A percentile compares a stretch with the other conserved stretches of the same genome.
Conservation (phyloP, 2,888 invertebrate species). For the Silvanus unidentatus region DNA sequence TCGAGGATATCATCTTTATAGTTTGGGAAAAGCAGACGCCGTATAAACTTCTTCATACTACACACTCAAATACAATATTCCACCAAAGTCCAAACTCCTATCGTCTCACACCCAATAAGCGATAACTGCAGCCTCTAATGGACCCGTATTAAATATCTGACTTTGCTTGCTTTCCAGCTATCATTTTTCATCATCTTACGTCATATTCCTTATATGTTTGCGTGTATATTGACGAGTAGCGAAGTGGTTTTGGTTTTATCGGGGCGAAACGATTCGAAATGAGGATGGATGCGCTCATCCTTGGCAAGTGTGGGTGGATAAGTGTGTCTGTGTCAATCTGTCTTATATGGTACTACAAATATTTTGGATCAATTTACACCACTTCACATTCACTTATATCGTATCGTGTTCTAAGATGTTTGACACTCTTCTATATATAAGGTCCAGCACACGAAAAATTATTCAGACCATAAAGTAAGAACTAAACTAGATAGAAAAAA, state of each 20-base stretch:
- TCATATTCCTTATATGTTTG: slow-evolving; percentile 23
- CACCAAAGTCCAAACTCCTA: not conserved
- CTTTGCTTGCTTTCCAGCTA: slow-evolving; percentile 35
- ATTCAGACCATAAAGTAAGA: no score
- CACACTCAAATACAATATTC: not conserved
- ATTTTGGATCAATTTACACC: slow-evolving; percentile 28
- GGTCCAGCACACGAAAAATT: no score
- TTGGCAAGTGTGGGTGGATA: not conserved
- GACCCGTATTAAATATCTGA: slow-evolving; percentile 42
- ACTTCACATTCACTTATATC: slow-evolving; percentile 31
- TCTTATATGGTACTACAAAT: slow-evolving; percentile 10
- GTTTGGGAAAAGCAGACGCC: slow-evolving; percentile 16
- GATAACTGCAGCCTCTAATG: slow-evolving; percentile 35
- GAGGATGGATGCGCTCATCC: slow-evolving; percentile 9
- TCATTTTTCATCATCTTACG: slow-evolving; percentile 42
- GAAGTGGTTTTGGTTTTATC: slow-evolving; percentile 27
- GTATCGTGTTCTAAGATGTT: slow-evolving; percentile 16
- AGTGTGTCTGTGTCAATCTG: not conserved
- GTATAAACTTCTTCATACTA: no score
- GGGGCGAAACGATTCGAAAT: slow-evolving; percentile 22
- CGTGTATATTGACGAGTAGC: slow-evolving; percentile 30
- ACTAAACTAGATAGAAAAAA: no score
- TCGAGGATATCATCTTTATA: slow-evolving; percentile 27
- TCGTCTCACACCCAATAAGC: slow-evolving; percentile 5
- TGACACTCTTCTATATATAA: no score